Evolutionary conservation across 1,140 invertebrate genomes (phyloP).

Genomic region (Thaumetopoea pityocampa): DNA sequence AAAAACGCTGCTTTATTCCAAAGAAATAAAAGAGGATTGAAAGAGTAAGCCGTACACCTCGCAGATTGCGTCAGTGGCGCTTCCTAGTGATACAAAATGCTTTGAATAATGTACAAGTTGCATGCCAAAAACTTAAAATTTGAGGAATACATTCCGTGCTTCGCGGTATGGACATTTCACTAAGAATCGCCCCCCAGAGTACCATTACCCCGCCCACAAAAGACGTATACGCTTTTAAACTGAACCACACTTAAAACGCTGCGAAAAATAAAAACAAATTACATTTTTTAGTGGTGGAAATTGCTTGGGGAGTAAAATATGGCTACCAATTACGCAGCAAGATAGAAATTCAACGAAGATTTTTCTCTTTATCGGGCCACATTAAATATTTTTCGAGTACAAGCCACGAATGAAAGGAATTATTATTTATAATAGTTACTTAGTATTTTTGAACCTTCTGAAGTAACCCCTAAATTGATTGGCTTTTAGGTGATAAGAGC

Average conservation of each 20-base stretch:
- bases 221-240: slow-evolving; percentile 48
- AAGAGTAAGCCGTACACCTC: slow-evolving; percentile 18
- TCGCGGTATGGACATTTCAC: slow-evolving; percentile 26
- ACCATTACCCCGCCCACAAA: slow-evolving; percentile 31
- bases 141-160: slow-evolving; percentile 43
- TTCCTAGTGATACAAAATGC: slow-evolving; percentile 34
- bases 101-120: slow-evolving; percentile 43
- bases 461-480: too few relatives aligned
- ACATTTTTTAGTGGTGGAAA: slow-evolving; percentile 22
- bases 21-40: slow-evolving; percentile 21
- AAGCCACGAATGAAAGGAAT: too few relatives aligned
- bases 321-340: slow-evolving; percentile 8
- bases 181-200: slow-evolving; percentile 25
- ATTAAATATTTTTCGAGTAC: slow-evolving; percentile 5
- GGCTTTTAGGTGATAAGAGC: too few relatives aligned
- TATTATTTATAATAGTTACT: too few relatives aligned
- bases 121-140: slow-evolving; percentile 58
- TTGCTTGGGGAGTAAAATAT: slow-evolving; percentile 24
- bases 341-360: slow-evolving; percentile 6
- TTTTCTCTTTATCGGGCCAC: slow-evolving; percentile 1
- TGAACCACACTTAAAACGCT: slow-evolving; percentile 42
- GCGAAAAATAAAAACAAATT: slow-evolving; percentile 26
- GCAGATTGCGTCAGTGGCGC: slow-evolving; percentile 17
- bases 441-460: too few relatives aligned
- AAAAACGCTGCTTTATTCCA: too few relatives aligned